Conservation (phyloP, 2,797 vertebrate genomes). For the Acanthurus tractus region DNA sequence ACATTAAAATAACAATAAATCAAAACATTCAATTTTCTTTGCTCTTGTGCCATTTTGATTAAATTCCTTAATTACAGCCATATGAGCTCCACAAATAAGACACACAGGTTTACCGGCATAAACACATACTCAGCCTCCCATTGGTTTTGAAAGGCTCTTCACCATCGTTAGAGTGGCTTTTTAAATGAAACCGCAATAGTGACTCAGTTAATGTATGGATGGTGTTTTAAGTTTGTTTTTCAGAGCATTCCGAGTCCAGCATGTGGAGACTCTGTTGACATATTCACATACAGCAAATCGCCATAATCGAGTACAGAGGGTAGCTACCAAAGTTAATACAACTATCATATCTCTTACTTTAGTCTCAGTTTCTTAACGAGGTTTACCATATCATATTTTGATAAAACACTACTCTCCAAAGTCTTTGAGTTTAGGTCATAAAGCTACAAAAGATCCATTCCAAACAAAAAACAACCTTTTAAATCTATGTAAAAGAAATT, state of each 20-base stretch:
- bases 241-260: no score
- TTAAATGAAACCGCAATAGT: not conserved
- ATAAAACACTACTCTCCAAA: not conserved
- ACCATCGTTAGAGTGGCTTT: not conserved
- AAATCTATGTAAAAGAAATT: not conserved
- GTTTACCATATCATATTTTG: no score
- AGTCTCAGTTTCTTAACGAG: not conserved
- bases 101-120: no score
- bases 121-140: no score
- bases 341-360: no score
- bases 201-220: not conserved
- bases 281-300: not conserved
- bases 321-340: not conserved
- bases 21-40: no score
- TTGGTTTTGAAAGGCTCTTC: no score
- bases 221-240: no score
- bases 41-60: no score
- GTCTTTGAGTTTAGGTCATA: not conserved
- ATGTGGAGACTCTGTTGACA: not conserved
- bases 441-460: not conserved
- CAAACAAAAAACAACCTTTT: not conserved
- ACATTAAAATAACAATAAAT: no score
- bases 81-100: no score
- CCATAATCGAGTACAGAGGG: not conserved
- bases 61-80: no score